A percentile compares a stretch with the other conserved stretches of the same genome.
These are phyloP conservation scores for Cavia porcellus DNA, from an alignment of 2,113 vertebrate genomes.

Conservation along the genomic window DNA sequence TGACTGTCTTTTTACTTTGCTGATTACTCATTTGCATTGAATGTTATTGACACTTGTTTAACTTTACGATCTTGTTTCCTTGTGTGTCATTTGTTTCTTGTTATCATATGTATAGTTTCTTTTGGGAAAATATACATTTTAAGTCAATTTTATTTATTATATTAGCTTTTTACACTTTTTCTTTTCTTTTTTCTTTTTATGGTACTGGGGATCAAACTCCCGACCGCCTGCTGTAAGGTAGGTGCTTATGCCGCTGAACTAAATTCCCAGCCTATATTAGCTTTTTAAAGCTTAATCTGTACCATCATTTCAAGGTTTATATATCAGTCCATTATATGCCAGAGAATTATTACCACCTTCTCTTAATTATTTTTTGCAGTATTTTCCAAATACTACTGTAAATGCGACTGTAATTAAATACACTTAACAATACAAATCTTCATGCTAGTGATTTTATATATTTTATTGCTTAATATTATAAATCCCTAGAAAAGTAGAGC, in stretches of 20 bases:
- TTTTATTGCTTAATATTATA: not conserved
- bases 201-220: too few relatives aligned
- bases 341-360: not conserved
- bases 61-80: too few relatives aligned
- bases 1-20: not conserved
- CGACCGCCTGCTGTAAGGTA: too few relatives aligned
- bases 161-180: not conserved
- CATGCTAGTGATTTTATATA: too few relatives aligned
- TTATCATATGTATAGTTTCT: not conserved
- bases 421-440: rapidly evolving
- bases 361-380: not conserved
- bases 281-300: not conserved
- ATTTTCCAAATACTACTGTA: not conserved
- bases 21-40: not conserved
- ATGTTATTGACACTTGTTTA: not conserved
- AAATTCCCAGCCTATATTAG: too few relatives aligned
- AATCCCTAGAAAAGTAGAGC: too few relatives aligned
- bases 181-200: too few relatives aligned
- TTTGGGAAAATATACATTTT: not conserved
- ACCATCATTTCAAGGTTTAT: not conserved
- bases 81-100: not conserved
- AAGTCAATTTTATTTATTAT: not conserved
- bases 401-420: not conserved
- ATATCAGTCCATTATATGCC: not conserved
- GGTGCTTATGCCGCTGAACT: too few relatives aligned